These are phyloP conservation scores for Sebastes miniatus DNA, from an alignment of 2,797 vertebrate genomes.

Conservation along the genomic window DNA sequence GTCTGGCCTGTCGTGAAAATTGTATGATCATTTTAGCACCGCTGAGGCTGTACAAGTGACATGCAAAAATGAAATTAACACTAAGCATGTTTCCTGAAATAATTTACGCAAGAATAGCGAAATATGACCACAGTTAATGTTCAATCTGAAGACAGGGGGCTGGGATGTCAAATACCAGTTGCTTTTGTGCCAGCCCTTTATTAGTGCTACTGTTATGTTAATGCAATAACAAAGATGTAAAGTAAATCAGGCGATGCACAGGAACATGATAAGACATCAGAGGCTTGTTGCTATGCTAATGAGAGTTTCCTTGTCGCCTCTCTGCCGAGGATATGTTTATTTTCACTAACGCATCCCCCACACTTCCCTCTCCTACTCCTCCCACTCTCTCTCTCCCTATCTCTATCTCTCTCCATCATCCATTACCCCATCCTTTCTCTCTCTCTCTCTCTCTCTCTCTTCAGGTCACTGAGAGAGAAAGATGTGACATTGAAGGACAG, in stretches of 20 bases:
- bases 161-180: constrained; percentile 17
- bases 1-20: constrained; percentile 28
- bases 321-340: constrained; percentile 67
- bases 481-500: constrained; percentile 47
- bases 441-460: constrained; percentile 45
- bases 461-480: constrained; percentile 54
- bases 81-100: neutral
- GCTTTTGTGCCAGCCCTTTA: constrained; percentile 23
- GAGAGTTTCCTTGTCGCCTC: constrained; percentile 55
- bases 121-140: constrained; percentile 13
- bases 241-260: constrained; percentile 49
- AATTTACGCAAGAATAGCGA: constrained; percentile 3
- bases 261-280: constrained; percentile 60
- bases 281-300: constrained; percentile 71
- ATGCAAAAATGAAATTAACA: neutral
- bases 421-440: constrained; percentile 39
- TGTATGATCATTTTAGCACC: constrained; percentile 23
- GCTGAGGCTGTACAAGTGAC: constrained; percentile 10
- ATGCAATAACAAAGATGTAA: constrained; percentile 37
- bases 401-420: constrained; percentile 21
- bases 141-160: neutral
- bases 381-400: constrained; percentile 20
- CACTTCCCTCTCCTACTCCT: constrained; percentile 46
- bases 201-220: constrained; percentile 36
- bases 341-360: constrained; percentile 58